Evolutionary conservation across 2,888 invertebrate species (phyloP), one percentile per base, ranked within the genome.

Genomic region (Ametastegia equiseti): DNA sequence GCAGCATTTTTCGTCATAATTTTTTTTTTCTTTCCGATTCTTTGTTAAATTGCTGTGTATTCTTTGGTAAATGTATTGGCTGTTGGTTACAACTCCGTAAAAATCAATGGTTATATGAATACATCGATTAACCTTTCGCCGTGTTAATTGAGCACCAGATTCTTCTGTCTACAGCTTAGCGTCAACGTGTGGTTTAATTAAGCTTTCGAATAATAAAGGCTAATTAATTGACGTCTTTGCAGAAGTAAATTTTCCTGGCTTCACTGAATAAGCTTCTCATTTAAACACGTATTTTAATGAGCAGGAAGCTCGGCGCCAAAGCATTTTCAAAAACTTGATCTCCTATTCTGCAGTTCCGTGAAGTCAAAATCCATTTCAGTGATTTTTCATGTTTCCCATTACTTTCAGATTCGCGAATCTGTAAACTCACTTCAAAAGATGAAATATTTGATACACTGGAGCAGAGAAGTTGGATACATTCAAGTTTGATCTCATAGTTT

Each of bases 151-250:
- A n/a, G 23, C 67, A 19, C 11, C 39, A 67, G 67, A 67, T 60
- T 30, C 60, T 60, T 60, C 60, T 30, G 30, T 30, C 60, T 15
- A 15, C 30, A 60, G 60, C 2, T 60, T 30, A 36, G 13, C 23
- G 33, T 45, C 33, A 6, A 45, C 45, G 50, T 75, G 54, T 54
- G 54, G 50, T 54, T 50, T 54, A 75, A 75, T 75, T 75, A 75
- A 75, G 50, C 50, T 15, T n/a, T 11, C 5, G 36, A 54, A 75
- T 71, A 75, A 75, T 36, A 54, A 36, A 23, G 54, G 27, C 23
- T 75, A 75, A 75, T 75, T 75, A 75, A 75, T 75, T 54, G 36
- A 50, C 54, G 33, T 36, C 23, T 54, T 75, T n/a, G 27, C 47
- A n/a, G 27, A 23, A 6, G 9, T n/a, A 67, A 39, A 15, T 60